These are phyloP conservation scores for Chaenodraco wilsoni DNA, from an alignment of 2,797 vertebrate genomes.

Conservation along the genomic window DNA sequence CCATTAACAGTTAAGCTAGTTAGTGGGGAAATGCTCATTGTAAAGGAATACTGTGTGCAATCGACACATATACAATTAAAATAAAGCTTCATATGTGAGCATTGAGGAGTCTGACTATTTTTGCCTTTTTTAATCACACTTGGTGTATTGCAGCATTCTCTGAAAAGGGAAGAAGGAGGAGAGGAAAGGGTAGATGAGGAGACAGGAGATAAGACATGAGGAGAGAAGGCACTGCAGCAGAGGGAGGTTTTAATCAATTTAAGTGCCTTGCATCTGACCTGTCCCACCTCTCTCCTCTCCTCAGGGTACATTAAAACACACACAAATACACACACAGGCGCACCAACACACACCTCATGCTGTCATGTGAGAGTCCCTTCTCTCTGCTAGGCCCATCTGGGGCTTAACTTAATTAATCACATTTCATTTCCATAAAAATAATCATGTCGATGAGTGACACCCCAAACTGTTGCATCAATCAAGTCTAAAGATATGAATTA, in stretches of 20 bases:
- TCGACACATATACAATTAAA: not conserved
- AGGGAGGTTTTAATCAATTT: slow-evolving; percentile 67
- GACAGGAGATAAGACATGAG: not conserved
- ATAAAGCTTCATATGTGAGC: not conserved
- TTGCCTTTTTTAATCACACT: slow-evolving; percentile 19
- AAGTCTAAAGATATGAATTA: not conserved
- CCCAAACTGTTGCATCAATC: not conserved
- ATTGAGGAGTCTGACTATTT: not conserved
- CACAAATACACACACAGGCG: slow-evolving; percentile 21
- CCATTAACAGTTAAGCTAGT: no score
- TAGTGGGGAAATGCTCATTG: no score
- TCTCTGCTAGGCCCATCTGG: not conserved
- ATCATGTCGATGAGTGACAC: not conserved
- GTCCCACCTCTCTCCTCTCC: slow-evolving; percentile 51
- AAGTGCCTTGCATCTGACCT: slow-evolving; percentile 64
- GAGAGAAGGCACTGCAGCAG: slow-evolving; percentile 44
- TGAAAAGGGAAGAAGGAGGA: slow-evolving; percentile 3
- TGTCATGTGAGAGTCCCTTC: not conserved
- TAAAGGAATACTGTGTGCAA: no score
- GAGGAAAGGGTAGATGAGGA: slow-evolving; percentile 12
- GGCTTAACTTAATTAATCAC: not conserved
- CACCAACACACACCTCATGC: slow-evolving; percentile 5
- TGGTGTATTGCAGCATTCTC: slow-evolving; percentile 37
- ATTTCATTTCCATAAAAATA: not conserved
- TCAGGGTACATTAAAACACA: slow-evolving; percentile 48